Base-by-base conservation (phyloP, 2,113 vertebrate genomes). In the Tiliqua scincoides region DNA sequence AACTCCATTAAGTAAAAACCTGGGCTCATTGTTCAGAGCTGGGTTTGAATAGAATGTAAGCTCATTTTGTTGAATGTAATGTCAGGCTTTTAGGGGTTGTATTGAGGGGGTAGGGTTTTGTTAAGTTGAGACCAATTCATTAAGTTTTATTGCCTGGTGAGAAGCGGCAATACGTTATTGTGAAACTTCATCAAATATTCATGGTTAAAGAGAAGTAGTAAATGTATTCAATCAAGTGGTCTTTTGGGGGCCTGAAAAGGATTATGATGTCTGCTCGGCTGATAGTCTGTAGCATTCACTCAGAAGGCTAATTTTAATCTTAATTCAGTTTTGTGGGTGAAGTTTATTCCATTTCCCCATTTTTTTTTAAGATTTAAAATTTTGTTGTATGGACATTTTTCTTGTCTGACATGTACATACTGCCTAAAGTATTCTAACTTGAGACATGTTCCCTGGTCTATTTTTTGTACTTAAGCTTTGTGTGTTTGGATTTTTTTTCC, bases 101-200 rank as follows among this genome's bases (percentile, higher is more conserved):
- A 98, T 99, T 97, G 97, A 98, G 96, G 98, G 96, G 96, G 40
- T 65, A 96, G 91, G 94, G 97, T 98, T 98, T 99, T 99, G 98
- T 99, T 98, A 99, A 99, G 98, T 98, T 97, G 97, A 98, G 97
- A 99, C 99, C 98, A 99, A 99, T 99, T 99, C 98, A 99, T 98
- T 98, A 97, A 97, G 97, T 98, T 99, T 98, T 98, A 98, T 99
- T 99, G 98, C 98, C 97, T 97, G 97, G 98, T 98, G 98, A 99
- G 98, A 98, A 97, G 97, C 97, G 97, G 97, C 97, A 98, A 98
- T 98, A 97, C 96, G 94, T 98, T 98, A 99, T 99, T 99, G 98
- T 99, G 97, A 97, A 97, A 98, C 98, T 98, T 99, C 98, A 99
- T 99, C 98, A 98, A 98, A 99, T 99, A 99, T 99, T 99, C 99